Conservation (phyloP, 2,113 vertebrate genomes). For the Odocoileus hemionus region DNA sequence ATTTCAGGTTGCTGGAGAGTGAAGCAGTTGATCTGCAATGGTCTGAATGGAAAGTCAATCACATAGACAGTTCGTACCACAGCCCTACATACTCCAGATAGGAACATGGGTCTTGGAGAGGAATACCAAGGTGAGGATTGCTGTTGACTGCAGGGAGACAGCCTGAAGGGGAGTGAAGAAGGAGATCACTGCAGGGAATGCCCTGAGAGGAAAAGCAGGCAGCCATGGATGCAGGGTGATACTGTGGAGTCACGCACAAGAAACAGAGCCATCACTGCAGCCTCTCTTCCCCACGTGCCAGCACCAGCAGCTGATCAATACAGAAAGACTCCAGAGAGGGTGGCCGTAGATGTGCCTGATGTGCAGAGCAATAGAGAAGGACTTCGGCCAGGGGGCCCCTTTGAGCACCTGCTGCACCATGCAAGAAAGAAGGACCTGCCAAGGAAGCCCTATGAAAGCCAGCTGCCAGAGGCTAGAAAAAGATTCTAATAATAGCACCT, state of each 20-base stretch:
- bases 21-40: not conserved
- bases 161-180: not conserved
- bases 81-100: rapidly evolving
- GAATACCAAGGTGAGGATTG: not conserved
- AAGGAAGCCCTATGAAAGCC: not conserved
- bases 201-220: not conserved
- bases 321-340: not conserved
- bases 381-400: not conserved
- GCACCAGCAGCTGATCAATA: not conserved
- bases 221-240: not conserved
- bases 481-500: not conserved
- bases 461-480: not conserved
- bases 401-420: not conserved
- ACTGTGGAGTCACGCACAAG: not conserved
- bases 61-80: not conserved
- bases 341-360: rapidly evolving
- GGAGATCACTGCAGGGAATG: not conserved
- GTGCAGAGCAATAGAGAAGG: not conserved
- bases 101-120: not conserved
- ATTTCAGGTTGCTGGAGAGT: not conserved
- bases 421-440: not conserved
- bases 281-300: not conserved
- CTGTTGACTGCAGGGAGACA: not conserved
- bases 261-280: not conserved
- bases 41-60: not conserved